Evolutionary conservation across 2,888 invertebrate genomes (phyloP), one percentile per base, ranked within the genome.

Genomic region (Nomada fucata): DNA sequence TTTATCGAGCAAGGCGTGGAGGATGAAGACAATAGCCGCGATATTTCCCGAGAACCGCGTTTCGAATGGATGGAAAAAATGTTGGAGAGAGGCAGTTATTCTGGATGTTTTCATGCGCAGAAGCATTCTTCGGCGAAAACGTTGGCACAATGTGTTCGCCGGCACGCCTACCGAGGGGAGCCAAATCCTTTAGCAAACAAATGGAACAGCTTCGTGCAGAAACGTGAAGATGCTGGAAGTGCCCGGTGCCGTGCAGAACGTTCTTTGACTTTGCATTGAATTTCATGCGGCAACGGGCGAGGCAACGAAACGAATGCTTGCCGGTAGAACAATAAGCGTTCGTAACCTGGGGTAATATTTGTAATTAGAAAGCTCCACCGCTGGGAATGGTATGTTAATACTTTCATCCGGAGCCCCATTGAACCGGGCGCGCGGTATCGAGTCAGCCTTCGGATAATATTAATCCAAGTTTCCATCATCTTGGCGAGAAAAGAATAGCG

Each of bases 111-210:
- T 67, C 52, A 72, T 52, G 23, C 80, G 44, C 50, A 57, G 67
- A 29, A 59, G 57, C 61, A 72, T 80, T 55, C 61, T 78, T 71
- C 57, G 26, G 26, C 26, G 71, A 11, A 42, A 60, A 69, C 57
- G 65, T 53, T 47, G 76, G 59, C 59, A 68, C 57, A 78, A 72
- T 72, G 79, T 78, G 79, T 79, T 71, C 79, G 57, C 29, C 52
- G 79, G 63, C 61, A 80, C 79, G 63, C 67, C 63, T 71, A 72
- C 63, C 61, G 13, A 55, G 64, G 50, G 36, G 2, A 65, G 47
- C 59, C 64, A 70, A 72, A 78, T 78, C 79, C 52, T 68, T 79
- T n/a, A 23, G 26, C 67, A 72, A 80, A 72, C 80, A 57, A 65
- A 67, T 52, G 71, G 59, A 44, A 76, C 69, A 64, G 44, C 18